A percentile compares a stretch with the other conserved stretches of the same genome.
These are phyloP conservation scores for Tachysurus fulvidraco DNA, from an alignment of 2,113 vertebrate species.

Conservation along the genomic window DNA sequence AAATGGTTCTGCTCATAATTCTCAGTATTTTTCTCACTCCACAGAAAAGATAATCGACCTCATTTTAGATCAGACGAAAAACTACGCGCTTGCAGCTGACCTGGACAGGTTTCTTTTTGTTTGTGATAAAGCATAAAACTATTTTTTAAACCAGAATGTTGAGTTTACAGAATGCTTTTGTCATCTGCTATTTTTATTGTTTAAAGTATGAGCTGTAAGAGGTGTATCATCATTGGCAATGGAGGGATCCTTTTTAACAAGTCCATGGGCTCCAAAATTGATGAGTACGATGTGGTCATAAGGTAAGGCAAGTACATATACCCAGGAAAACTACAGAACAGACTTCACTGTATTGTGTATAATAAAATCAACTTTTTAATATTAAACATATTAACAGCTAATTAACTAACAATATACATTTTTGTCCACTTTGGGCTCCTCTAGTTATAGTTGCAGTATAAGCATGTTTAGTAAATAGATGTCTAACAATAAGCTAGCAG, in stretches of 20 bases:
- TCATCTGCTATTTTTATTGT: neutral
- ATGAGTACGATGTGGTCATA: conserved; percentile 92
- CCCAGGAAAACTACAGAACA: neutral
- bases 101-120: conserved; percentile 82
- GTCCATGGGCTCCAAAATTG: conserved; percentile 90
- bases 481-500: neutral
- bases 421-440: neutral
- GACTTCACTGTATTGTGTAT: neutral
- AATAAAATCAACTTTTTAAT: neutral
- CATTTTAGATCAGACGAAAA: conserved; percentile 87
- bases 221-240: conserved; percentile 93
- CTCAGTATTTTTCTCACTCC: conserved; percentile 6
- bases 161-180: neutral
- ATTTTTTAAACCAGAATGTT: too few species aligned
- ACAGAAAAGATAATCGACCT: conserved; percentile 90
- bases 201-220: conserved; percentile 85
- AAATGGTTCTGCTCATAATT: neutral
- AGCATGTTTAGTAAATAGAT: neutral
- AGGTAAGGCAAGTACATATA: conserved; percentile 76
- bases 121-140: neutral
- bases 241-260: conserved; percentile 96
- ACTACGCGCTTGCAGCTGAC: conserved; percentile 84
- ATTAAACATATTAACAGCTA: neutral
- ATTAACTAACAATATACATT: neutral
- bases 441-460: too few species aligned